Conservation (phyloP, 2,888 invertebrate genomes). For the Bibio marci region DNA sequence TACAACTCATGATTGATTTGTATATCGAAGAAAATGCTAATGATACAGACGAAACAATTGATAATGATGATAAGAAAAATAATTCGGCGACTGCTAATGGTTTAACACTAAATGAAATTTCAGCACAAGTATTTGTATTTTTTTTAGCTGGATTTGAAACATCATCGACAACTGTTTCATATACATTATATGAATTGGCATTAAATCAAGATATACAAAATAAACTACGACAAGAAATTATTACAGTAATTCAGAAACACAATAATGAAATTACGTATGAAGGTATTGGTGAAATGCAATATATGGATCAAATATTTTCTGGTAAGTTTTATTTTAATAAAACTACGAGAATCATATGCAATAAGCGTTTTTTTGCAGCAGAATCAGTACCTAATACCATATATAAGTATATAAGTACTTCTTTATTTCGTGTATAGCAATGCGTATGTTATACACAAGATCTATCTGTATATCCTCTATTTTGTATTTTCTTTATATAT, state of each 20-base stretch:
- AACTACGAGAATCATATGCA: too few relatives aligned
- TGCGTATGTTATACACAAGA: neutral
- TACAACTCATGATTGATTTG: constrained; percentile 36
- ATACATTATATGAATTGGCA: constrained; percentile 35
- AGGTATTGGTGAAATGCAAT: constrained; percentile 35
- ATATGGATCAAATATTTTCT: constrained; percentile 36
- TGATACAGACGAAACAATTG: constrained; percentile 6
- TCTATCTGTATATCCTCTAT: too few relatives aligned
- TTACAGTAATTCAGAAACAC: constrained; percentile 25
- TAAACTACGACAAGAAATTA: constrained; percentile 32
- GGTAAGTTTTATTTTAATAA: constrained; percentile 26
- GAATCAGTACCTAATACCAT: too few relatives aligned
- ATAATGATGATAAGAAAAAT: neutral
- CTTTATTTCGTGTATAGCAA: too few relatives aligned
- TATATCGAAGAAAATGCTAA: constrained; percentile 24
- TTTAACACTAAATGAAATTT: constrained; percentile 4
- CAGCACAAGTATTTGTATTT: constrained; percentile 6
- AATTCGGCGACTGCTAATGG: neutral
- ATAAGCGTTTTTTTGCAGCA: too few relatives aligned
- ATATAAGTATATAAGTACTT: too few relatives aligned
- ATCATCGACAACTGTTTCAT: constrained; percentile 36
- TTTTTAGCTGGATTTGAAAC: constrained; percentile 40
- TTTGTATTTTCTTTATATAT: too few relatives aligned
- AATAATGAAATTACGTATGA: constrained; percentile 33
- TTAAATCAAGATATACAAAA: constrained; percentile 33